A percentile compares a stretch with the other conserved stretches of the same genome.
These are phyloP conservation scores for Lateolabrax maculatus DNA, from an alignment of 2,797 vertebrate genomes.

Conservation along the genomic window DNA sequence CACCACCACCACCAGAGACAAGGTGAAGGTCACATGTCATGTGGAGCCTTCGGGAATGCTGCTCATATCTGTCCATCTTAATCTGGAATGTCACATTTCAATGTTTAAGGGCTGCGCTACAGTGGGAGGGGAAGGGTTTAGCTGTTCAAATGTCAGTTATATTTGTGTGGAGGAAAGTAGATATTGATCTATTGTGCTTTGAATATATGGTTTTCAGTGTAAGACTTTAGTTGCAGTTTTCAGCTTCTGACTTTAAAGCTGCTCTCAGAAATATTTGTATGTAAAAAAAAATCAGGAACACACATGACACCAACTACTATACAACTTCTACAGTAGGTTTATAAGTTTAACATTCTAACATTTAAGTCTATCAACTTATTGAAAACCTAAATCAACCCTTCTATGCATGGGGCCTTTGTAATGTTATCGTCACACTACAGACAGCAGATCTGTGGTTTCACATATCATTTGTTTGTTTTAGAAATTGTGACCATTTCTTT, in stretches of 20 bases:
- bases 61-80: constrained; percentile 17
- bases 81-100: constrained; percentile 36
- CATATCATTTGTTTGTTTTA: no score
- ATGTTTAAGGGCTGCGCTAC: not conserved
- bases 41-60: not conserved
- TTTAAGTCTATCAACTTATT: not conserved
- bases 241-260: not conserved
- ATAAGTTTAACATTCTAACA: not conserved
- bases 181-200: constrained; percentile 8
- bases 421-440: not conserved
- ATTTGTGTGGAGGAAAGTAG: constrained; percentile 13
- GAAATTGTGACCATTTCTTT: not conserved
- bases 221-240: not conserved
- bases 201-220: not conserved
- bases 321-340: not conserved
- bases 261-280: no score
- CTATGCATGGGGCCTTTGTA: not conserved
- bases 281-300: not conserved
- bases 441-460: not conserved
- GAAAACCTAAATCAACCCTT: not conserved
- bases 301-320: not conserved
- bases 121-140: not conserved
- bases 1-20: no score
- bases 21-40: constrained; percentile 9
- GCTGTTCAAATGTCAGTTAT: constrained; percentile 42